Evolutionary conservation across 2,888 invertebrate genomes (phyloP).

Genomic region (Autographa gamma): DNA sequence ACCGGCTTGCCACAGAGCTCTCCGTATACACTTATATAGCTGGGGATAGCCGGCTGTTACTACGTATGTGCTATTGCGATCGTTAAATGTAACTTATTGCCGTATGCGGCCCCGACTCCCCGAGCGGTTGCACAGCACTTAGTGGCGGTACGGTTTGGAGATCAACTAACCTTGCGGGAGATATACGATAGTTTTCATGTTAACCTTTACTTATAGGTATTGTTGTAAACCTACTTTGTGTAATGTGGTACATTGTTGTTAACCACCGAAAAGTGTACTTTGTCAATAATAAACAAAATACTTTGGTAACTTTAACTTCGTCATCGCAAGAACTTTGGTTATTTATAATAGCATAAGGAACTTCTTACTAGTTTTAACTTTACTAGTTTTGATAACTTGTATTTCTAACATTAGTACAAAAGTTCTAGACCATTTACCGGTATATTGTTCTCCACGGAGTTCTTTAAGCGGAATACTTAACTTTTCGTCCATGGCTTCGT

Average conservation of each 20-base stretch:
- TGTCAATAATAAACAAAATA: no score
- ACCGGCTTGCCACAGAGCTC: conserved; percentile 24
- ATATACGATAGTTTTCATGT: conserved; percentile 51
- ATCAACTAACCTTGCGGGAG: conserved; percentile 49
- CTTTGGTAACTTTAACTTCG: no score
- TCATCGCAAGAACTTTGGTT: no score
- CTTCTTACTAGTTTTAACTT: no score
- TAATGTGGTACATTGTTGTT: not conserved
- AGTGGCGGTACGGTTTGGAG: conserved; percentile 40
- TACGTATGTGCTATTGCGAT: conserved; percentile 45
- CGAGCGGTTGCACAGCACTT: conserved; percentile 42
- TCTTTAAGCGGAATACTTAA: no score
- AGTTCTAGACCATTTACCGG: no score
- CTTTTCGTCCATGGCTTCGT: no score
- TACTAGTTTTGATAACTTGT: no score
- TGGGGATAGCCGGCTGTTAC: conserved; percentile 23
- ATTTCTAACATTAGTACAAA: no score
- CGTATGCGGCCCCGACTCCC: conserved; percentile 43
- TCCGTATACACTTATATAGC: conserved; percentile 26
- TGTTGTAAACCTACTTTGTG: conserved; percentile 1
- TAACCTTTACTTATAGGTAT: conserved; percentile 40
- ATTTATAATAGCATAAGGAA: no score
- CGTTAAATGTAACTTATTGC: conserved; percentile 54
- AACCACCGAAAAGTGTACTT: not conserved
- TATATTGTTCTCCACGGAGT: no score